A percentile compares a stretch with the other conserved stretches of the same genome.
Conservation (phyloP, 2,113 vertebrate species). For the Lasiurus borealis region DNA sequence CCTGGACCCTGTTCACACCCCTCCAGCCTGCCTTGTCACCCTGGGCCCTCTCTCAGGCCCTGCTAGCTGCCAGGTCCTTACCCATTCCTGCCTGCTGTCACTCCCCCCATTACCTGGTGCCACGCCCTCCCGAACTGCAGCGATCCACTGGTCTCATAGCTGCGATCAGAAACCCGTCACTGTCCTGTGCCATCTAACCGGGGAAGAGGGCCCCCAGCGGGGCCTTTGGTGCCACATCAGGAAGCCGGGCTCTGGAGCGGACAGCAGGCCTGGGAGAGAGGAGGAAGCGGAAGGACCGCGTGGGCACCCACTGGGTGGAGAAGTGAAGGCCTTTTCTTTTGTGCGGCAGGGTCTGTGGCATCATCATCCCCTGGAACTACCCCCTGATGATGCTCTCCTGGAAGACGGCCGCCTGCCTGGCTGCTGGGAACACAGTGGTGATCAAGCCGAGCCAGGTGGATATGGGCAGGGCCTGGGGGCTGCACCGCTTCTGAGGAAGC, state of each 20-base stretch:
- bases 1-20: background rate
- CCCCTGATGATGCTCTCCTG: constrained; percentile 95
- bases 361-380: constrained; percentile 95
- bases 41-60: background rate
- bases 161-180: background rate
- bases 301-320: background rate
- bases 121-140: background rate
- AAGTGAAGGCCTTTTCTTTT: background rate
- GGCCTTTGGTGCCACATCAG: too few relatives aligned
- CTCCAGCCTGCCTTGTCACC: background rate
- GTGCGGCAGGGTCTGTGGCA: constrained; percentile 90
- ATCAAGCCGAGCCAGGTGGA: constrained; percentile 93
- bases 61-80: background rate
- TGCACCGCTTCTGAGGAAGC: rapidly evolving
- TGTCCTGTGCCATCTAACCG: background rate
- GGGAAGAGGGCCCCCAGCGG: background rate
- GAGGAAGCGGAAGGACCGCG: rapidly evolving
- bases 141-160: background rate
- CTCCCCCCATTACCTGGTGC: background rate
- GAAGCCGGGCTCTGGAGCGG: background rate
- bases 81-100: background rate
- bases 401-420: constrained; percentile 92
- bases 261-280: background rate
- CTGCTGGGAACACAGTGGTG: constrained; percentile 92
- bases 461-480: background rate